Conservation (phyloP, 1,140 invertebrate species). For the Calliopsis andreniformis region DNA sequence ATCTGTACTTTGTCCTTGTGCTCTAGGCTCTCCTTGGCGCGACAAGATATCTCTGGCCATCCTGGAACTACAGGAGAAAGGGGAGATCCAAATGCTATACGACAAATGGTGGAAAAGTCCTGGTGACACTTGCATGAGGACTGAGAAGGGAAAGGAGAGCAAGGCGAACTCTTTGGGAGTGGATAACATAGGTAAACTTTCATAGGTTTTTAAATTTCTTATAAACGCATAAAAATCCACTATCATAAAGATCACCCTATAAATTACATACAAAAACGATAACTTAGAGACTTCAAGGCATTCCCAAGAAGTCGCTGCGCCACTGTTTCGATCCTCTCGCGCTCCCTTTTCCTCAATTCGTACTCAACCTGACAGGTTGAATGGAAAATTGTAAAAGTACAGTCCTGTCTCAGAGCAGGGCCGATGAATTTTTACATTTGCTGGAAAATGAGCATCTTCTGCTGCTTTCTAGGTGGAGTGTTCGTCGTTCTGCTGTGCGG, state of each 20-base stretch:
- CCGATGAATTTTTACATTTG: constrained; percentile 38
- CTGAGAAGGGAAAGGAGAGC: constrained; percentile 86
- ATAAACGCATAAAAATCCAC: too few species aligned
- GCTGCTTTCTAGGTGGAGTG: constrained; percentile 86
- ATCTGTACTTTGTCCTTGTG: neutral
- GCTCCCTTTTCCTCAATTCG: neutral
- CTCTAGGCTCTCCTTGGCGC: constrained; percentile 87
- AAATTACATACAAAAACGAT: too few species aligned
- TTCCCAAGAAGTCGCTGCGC: neutral
- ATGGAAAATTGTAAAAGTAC: neutral
- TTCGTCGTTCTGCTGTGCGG: constrained; percentile 94
- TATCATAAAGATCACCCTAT: too few species aligned
- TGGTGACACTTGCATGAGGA: constrained; percentile 84
- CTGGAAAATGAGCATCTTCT: constrained; percentile 1
- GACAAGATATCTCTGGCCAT: constrained; percentile 90
- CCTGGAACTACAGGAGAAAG: constrained; percentile 89
- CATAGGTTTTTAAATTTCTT: too few species aligned
- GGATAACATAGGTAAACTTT: constrained; percentile 89
- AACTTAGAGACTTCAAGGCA: too few species aligned
- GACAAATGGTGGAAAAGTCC: constrained; percentile 90
- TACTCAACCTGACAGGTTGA: neutral
- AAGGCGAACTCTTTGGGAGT: constrained; percentile 92
- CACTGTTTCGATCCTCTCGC: neutral
- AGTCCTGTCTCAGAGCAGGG: neutral
- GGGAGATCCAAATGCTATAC: constrained; percentile 86